A percentile compares a stretch with the other conserved stretches of the same genome.
Conservation (phyloP, 2,113 vertebrate genomes). For the Delphinus delphis region DNA sequence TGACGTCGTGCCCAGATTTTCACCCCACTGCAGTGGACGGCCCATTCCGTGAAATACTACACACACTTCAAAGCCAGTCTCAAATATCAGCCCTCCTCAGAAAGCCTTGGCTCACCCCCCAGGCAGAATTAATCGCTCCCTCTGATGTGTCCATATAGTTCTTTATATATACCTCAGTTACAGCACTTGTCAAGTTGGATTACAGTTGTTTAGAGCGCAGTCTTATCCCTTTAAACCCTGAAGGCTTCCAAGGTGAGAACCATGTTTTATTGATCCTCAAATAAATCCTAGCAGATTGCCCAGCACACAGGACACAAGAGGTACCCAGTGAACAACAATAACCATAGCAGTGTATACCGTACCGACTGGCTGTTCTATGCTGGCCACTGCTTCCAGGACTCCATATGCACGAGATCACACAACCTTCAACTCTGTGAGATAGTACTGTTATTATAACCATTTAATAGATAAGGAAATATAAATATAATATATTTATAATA, state of each 20-base stretch:
- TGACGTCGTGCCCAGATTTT: background rate
- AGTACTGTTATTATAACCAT: background rate
- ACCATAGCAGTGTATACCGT: fast-evolving
- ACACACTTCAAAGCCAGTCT: constrained; percentile 58
- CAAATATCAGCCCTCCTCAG: constrained; percentile 32
- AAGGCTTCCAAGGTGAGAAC: constrained; percentile 34
- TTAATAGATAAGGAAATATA: background rate
- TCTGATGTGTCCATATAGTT: background rate
- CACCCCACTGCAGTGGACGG: background rate
- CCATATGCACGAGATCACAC: fast-evolving
- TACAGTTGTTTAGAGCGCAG: background rate
- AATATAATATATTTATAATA: too few species aligned
- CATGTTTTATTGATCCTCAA: background rate
- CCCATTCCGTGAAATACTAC: constrained; percentile 32
- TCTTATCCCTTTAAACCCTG: background rate
- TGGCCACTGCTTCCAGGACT: background rate
- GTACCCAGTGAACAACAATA: background rate
- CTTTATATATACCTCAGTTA: background rate
- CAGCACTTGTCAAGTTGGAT: constrained; percentile 7
- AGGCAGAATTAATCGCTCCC: background rate
- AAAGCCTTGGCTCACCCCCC: background rate
- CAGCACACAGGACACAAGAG: background rate
- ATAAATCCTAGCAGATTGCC: background rate
- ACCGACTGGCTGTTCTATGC: too few species aligned
- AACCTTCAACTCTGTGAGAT: background rate